These are phyloP conservation scores for Neopipo cinnamomea DNA, from an alignment of 2,113 vertebrate species.

Conservation along the genomic window DNA sequence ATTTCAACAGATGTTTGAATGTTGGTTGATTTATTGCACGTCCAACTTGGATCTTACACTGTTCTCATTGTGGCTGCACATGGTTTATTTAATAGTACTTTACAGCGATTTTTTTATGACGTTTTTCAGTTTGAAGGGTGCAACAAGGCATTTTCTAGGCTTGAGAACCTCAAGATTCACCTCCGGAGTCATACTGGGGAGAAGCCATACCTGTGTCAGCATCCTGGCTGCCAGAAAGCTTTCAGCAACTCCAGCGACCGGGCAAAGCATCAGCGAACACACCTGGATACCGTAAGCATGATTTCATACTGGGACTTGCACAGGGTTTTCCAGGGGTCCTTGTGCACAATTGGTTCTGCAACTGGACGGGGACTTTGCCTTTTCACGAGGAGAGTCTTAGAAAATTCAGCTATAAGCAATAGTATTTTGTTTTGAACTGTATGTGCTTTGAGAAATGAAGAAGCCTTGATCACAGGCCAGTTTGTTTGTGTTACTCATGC, in stretches of 20 bases:
- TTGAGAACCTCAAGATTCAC: slow-evolving; percentile 99
- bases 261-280: slow-evolving; percentile 97
- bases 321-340: neutral
- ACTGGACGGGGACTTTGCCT: neutral
- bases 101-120: slow-evolving; percentile 18
- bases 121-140: slow-evolving; percentile 93
- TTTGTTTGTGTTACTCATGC: neutral
- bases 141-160: slow-evolving; percentile 96
- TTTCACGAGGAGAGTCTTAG: neutral
- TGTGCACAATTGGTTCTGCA: neutral
- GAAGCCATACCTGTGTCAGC: slow-evolving; percentile 98
- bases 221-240: slow-evolving; percentile 97
- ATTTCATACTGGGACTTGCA: neutral
- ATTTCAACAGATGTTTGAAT: slow-evolving; percentile 69
- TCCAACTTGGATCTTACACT: slow-evolving; percentile 57
- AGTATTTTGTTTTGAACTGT: neutral
- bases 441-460: neutral
- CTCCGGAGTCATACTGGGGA: slow-evolving; percentile 97
- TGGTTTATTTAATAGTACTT: slow-evolving; percentile 58
- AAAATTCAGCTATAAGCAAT: neutral
- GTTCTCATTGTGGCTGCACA: slow-evolving; percentile 47
- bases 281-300: slow-evolving; percentile 93
- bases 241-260: slow-evolving; percentile 99
- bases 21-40: slow-evolving; percentile 65
- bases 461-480: neutral